Conservation (phyloP, 2,888 invertebrate genomes). For the Salticus scenicus region DNA sequence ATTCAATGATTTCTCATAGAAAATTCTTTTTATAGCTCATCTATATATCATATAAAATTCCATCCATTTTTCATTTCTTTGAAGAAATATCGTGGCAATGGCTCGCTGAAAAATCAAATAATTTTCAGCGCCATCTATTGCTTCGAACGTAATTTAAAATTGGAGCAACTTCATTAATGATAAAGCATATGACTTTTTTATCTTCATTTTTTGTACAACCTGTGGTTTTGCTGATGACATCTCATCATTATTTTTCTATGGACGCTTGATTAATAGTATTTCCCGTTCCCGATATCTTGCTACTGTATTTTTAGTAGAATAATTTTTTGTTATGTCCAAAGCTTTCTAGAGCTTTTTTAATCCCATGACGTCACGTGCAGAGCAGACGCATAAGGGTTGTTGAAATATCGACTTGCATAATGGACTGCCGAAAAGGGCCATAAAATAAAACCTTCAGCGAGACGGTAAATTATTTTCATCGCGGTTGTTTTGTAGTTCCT, state of each 20-base stretch:
- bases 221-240: slow-evolving; percentile 30
- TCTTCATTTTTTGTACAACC: slow-evolving; percentile 3
- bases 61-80: slow-evolving; percentile 17
- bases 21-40: slow-evolving; percentile 26
- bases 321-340: background rate
- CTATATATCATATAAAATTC: slow-evolving; percentile 38
- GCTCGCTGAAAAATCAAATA: background rate
- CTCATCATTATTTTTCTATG: slow-evolving; percentile 2
- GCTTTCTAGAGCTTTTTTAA: slow-evolving; percentile 7
- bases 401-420: slow-evolving; percentile 30
- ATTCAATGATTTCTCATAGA: slow-evolving; percentile 46
- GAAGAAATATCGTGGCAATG: slow-evolving; percentile 26
- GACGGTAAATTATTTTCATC: slow-evolving; percentile 24
- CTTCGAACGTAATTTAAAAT: background rate
- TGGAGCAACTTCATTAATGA: slow-evolving; percentile 49
- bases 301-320: background rate
- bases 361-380: background rate
- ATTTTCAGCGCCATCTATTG: slow-evolving; percentile 41
- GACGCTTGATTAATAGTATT: slow-evolving; percentile 16
- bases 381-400: background rate
- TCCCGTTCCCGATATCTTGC: background rate
- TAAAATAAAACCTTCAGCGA: slow-evolving; percentile 6
- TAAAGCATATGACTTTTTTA: no score
- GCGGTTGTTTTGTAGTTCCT: background rate
- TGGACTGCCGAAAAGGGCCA: slow-evolving; percentile 24